Evolutionary conservation across 2,113 vertebrate genomes (phyloP).

Genomic region (Laticauda colubrina): DNA sequence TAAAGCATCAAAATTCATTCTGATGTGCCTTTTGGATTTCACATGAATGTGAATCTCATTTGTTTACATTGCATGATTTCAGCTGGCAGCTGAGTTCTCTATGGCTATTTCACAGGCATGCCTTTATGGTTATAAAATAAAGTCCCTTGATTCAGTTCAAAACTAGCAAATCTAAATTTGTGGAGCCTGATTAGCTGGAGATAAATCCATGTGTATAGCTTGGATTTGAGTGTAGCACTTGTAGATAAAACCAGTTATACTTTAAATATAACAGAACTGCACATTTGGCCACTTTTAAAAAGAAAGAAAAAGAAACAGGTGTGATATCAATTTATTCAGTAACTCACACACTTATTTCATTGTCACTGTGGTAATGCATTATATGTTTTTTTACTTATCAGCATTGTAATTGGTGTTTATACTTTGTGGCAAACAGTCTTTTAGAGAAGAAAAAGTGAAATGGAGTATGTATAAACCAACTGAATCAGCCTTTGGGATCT

Average conservation of each 20-base stretch:
- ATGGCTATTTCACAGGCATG: neutral
- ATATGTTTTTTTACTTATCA: conserved; percentile 46
- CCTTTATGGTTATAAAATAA: neutral
- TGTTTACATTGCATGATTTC: neutral
- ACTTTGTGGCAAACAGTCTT: conserved; percentile 50
- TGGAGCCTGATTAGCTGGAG: neutral
- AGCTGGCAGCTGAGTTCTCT: neutral
- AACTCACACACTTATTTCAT: conserved; percentile 37
- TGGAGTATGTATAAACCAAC: conserved; percentile 53
- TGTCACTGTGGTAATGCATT: conserved; percentile 40
- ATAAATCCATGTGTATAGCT: neutral
- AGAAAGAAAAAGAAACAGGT: neutral
- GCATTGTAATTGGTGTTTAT: conserved; percentile 53
- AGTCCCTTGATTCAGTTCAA: neutral
- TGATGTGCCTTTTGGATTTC: neutral
- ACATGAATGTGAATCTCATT: neutral
- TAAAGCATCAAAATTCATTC: neutral
- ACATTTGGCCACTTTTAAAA: neutral
- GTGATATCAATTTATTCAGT: conserved; percentile 18
- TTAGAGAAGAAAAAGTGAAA: conserved; percentile 53
- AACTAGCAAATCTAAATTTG: neutral
- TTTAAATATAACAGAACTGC: neutral
- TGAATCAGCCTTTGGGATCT: conserved; percentile 47
- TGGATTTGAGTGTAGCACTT: neutral
- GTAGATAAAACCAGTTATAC: neutral